A percentile compares a stretch with the other conserved stretches of the same genome.
These are phyloP conservation scores for Polyommatus iphigenia DNA, from an alignment of 2,888 invertebrate genomes.

Conservation along the genomic window DNA sequence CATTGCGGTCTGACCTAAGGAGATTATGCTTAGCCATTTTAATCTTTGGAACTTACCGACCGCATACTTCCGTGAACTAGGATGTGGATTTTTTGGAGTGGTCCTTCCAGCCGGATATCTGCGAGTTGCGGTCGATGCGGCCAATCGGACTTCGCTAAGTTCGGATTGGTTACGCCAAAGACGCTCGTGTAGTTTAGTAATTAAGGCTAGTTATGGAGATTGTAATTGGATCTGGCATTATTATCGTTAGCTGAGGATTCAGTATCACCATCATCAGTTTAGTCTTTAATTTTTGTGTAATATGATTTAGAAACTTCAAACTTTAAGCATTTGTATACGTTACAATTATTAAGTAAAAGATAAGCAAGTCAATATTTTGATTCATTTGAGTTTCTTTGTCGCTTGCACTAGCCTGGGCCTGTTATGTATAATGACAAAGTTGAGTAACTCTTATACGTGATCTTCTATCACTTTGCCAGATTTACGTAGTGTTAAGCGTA, in stretches of 20 bases:
- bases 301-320: no score
- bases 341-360: no score
- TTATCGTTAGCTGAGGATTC: neutral
- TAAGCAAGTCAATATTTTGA: no score
- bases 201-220: neutral
- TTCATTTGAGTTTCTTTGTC: no score
- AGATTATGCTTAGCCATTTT: constrained; percentile 1
- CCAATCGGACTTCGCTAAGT: constrained; percentile 13
- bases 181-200: neutral
- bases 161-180: constrained; percentile 2
- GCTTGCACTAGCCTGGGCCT: no score
- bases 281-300: no score
- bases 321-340: no score
- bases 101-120: constrained; percentile 8
- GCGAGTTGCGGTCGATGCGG: constrained; percentile 10
- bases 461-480: no score
- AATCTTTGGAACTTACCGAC: constrained; percentile 1
- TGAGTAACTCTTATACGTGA: no score
- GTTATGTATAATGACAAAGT: no score
- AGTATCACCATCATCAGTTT: neutral
- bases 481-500: no score
- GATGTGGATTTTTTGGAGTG: neutral
- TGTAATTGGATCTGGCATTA: neutral
- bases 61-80: constrained; percentile 1
- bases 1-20: neutral